phyloP scores from a whole-genome alignment of 2,113 vertebrate species.

The Ciconia stormi region DNA sequence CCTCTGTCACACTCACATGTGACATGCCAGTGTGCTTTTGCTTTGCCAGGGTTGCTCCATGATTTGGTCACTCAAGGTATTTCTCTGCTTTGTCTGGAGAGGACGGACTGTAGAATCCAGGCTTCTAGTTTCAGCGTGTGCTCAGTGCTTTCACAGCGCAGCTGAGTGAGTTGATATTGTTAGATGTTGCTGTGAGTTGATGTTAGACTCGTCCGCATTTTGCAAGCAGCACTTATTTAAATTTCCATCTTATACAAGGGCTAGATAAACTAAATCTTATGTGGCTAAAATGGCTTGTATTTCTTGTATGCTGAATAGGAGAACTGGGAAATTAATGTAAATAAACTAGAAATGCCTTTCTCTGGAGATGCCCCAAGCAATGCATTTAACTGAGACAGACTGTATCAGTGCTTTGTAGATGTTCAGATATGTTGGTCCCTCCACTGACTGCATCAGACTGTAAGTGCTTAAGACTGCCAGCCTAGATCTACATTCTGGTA shows the following conservation, averaged over 20 bases:
- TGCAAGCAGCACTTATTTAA: neutral
- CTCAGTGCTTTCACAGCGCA: neutral
- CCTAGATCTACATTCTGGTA: neutral
- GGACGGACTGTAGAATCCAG: rapidly evolving
- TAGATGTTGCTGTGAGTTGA: neutral
- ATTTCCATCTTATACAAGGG: rapidly evolving
- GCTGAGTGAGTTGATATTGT: neutral
- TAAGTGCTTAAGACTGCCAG: too few relatives aligned
- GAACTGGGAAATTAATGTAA: neutral
- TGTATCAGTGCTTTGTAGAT: neutral
- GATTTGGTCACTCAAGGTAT: neutral
- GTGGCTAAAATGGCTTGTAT: neutral
- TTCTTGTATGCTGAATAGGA: neutral
- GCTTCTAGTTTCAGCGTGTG: neutral
- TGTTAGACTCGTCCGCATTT: neutral
- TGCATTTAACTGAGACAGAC: neutral
- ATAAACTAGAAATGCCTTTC: neutral
- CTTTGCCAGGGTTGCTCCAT: neutral
- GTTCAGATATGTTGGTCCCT: neutral
- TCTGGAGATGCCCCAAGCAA: neutral
- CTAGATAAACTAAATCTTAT: neutral
- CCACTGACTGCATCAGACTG: neutral
- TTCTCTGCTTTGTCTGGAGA: neutral
- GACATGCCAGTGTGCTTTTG: neutral
- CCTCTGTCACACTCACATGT: rapidly evolving